Conservation (phyloP, 1,140 invertebrate species). For the Heliconius hewitsoni region DNA sequence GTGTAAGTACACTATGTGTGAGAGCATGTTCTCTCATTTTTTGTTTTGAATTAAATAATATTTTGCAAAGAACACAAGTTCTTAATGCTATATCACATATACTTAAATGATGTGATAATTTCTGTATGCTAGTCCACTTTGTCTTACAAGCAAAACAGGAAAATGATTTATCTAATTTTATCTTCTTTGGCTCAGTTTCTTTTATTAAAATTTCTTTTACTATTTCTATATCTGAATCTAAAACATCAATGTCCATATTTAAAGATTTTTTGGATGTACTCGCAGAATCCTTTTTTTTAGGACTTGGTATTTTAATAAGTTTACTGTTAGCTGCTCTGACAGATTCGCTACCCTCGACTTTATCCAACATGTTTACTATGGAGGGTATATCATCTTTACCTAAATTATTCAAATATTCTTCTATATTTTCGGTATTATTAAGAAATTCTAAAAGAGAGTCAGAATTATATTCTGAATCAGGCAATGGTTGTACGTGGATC, state of each 20-base stretch:
- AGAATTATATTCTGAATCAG: conserved; percentile 75
- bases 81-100: conserved; percentile 60
- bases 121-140: conserved; percentile 56
- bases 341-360: conserved; percentile 51
- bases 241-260: conserved; percentile 67
- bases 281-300: conserved; percentile 58
- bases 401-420: conserved; percentile 73
- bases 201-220: conserved; percentile 65
- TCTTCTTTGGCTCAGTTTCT: conserved; percentile 54
- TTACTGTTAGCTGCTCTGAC: conserved; percentile 46
- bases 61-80: conserved; percentile 63
- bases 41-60: conserved; percentile 65
- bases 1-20: conserved; percentile 48
- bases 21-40: conserved; percentile 61
- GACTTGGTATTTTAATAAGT: conserved; percentile 57
- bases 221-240: conserved; percentile 65
- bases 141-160: conserved; percentile 62
- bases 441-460: conserved; percentile 74
- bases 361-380: conserved; percentile 66
- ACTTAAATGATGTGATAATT: conserved; percentile 63
- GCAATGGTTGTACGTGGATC: conserved; percentile 63
- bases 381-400: conserved; percentile 75
- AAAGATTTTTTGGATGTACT: conserved; percentile 43
- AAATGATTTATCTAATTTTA: conserved; percentile 39
- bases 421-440: conserved; percentile 75